phyloP scores from a whole-genome alignment of 2,113 vertebrate species.

The Theristicus caerulescens region DNA sequence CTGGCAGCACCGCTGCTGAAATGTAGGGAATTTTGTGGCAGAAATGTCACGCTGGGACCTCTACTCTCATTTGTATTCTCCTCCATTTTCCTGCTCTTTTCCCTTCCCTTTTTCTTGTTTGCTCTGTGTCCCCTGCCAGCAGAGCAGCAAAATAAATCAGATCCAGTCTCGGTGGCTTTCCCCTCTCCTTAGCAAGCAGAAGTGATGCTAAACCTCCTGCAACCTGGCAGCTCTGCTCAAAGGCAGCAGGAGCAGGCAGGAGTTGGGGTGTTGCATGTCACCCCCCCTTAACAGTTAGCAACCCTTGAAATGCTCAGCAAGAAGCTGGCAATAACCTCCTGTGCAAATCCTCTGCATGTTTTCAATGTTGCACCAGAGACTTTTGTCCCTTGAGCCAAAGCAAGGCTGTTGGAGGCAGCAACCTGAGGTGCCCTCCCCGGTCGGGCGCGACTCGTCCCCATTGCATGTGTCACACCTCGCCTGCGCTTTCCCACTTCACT shows the following conservation, averaged over 20 bases:
- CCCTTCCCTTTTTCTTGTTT: neutral
- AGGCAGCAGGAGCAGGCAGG: neutral
- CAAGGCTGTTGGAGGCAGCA: neutral
- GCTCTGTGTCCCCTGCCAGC: neutral
- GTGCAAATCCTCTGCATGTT: neutral
- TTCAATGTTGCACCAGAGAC: neutral
- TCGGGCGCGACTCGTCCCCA: fast-evolving
- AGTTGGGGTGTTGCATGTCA: neutral
- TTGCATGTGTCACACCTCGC: neutral
- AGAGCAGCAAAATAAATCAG: neutral
- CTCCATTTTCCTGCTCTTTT: neutral
- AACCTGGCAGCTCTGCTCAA: neutral
- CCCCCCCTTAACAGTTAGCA: neutral
- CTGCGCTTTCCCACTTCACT: fast-evolving
- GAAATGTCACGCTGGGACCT: neutral
- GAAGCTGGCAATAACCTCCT: neutral
- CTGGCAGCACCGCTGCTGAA: neutral
- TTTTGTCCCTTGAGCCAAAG: neutral
- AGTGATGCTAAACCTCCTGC: neutral
- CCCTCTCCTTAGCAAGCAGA: neutral
- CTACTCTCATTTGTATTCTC: neutral
- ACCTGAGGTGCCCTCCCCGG: neutral
- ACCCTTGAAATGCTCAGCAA: neutral
- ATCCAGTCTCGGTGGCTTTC: neutral
- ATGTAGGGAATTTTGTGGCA: neutral